Conservation (phyloP, 1,140 invertebrate genomes). For the Manduca sexta region DNA sequence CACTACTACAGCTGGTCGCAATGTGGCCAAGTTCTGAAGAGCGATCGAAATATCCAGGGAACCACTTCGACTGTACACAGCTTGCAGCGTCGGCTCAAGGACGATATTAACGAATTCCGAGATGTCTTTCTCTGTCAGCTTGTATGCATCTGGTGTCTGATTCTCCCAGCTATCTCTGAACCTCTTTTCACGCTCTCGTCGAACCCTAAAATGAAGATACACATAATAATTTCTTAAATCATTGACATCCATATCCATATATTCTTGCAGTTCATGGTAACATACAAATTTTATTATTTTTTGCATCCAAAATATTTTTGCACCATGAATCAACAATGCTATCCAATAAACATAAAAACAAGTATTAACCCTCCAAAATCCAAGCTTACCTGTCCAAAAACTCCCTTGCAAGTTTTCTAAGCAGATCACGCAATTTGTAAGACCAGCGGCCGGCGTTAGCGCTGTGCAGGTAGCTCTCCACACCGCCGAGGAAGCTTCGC, state of each 20-base stretch:
- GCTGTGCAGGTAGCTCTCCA: constrained; percentile 93
- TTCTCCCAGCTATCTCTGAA: constrained; percentile 78
- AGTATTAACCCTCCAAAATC: too few species aligned
- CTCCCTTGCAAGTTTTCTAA: constrained; percentile 74
- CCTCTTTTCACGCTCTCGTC: constrained; percentile 53
- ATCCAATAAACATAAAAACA: too few species aligned
- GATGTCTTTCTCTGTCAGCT: constrained; percentile 87
- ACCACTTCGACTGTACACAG: constrained; percentile 85
- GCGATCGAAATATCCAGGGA: constrained; percentile 78
- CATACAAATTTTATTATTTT: neutral
- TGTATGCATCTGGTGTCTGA: constrained; percentile 78
- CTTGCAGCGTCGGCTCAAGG: constrained; percentile 78
- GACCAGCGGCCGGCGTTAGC: constrained; percentile 90
- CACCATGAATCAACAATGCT: too few species aligned
- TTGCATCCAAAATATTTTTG: neutral
- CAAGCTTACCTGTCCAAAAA: constrained; percentile 50
- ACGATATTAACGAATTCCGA: constrained; percentile 87
- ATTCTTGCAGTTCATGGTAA: neutral
- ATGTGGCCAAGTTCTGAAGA: constrained; percentile 82
- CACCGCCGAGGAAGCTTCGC: constrained; percentile 85
- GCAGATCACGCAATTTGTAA: constrained; percentile 75
- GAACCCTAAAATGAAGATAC: constrained; percentile 47
- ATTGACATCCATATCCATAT: too few species aligned
- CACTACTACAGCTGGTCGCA: constrained; percentile 88
- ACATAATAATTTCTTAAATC: too few species aligned